These are phyloP conservation scores for Aphis craccivora DNA, from an alignment of 1,140 invertebrate genomes.

Conservation along the genomic window DNA sequence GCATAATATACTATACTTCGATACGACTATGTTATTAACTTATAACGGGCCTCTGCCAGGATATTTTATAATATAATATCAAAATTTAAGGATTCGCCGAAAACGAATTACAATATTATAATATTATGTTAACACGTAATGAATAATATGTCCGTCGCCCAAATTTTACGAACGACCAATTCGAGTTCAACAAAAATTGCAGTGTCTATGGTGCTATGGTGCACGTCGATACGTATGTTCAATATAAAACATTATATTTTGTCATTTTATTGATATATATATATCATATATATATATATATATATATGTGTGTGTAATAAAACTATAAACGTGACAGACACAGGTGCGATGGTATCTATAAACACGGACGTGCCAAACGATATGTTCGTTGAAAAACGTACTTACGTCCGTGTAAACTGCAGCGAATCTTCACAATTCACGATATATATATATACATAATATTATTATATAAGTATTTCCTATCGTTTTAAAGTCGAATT, in stretches of 20 bases:
- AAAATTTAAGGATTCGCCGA: too few species aligned
- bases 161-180: neutral
- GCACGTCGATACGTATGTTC: neutral
- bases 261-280: too few species aligned
- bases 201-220: neutral
- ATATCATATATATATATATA: too few species aligned
- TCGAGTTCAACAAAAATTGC: neutral
- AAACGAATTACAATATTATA: too few species aligned
- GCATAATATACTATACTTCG: too few species aligned
- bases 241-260: neutral
- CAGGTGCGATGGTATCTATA: neutral
- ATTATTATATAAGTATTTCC: too few species aligned
- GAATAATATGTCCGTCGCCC: neutral
- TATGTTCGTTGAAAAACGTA: neutral
- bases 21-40: too few species aligned
- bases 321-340: neutral
- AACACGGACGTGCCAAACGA: constrained; percentile 19
- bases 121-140: too few species aligned
- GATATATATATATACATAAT: too few species aligned
- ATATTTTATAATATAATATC: too few species aligned
- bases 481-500: neutral
- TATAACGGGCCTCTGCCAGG: too few species aligned
- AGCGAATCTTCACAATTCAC: neutral
- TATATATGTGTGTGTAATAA: too few species aligned
- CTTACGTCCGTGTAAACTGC: neutral